Evolutionary conservation across 2,797 vertebrate species (phyloP).

Genomic region (Ataeniobius toweri): DNA sequence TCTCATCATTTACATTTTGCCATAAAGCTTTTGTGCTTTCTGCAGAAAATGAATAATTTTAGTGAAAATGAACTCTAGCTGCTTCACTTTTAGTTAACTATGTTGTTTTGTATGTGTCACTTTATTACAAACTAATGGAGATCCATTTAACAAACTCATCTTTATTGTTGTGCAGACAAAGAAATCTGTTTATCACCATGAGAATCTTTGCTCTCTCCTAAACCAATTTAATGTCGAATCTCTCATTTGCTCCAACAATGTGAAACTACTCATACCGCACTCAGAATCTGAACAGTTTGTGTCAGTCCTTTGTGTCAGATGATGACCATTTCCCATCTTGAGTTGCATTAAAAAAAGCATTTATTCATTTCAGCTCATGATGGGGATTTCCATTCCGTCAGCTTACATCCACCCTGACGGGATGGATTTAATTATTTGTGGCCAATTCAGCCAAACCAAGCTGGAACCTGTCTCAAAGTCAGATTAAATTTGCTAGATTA

Average conservation of each 20-base stretch:
- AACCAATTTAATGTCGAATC: neutral
- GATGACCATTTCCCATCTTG: neutral
- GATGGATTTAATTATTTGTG: neutral
- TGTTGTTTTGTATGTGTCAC: neutral
- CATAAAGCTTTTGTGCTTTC: neutral
- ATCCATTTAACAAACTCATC: neutral
- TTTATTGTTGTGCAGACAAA: neutral
- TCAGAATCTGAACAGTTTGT: neutral
- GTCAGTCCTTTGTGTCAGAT: slow-evolving; percentile 1
- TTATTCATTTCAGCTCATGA: neutral
- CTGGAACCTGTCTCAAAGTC: neutral
- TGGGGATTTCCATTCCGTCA: neutral
- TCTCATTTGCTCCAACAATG: neutral
- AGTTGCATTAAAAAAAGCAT: neutral
- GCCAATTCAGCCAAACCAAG: neutral
- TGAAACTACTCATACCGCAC: neutral
- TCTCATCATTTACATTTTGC: neutral
- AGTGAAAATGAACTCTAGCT: neutral
- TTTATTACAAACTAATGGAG: neutral
- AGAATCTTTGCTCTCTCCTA: neutral
- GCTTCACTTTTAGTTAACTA: neutral
- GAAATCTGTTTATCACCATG: neutral
- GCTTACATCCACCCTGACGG: neutral
- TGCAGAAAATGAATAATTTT: neutral
- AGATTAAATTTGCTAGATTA: neutral